Conservation (phyloP, 23 tunicate genomes). For the Pegea sp. region DNA sequence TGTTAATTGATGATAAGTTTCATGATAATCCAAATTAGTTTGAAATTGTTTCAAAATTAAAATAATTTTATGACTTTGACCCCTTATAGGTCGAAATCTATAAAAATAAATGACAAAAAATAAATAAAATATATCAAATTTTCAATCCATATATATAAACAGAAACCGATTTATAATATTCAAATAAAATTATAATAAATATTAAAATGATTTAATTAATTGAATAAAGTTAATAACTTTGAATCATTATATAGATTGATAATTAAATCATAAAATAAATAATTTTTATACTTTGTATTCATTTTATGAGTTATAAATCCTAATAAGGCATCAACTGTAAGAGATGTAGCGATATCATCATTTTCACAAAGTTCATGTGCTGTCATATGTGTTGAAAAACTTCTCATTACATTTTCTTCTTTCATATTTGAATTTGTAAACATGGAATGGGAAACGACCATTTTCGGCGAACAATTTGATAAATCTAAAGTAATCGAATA, state of each 20-base stretch:
- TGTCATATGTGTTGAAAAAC: too few relatives aligned
- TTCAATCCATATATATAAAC: too few relatives aligned
- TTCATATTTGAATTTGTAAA: too few relatives aligned
- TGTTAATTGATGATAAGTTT: constrained; percentile 8
- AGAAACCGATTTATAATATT: too few relatives aligned
- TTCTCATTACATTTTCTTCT: too few relatives aligned
- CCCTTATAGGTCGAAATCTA: constrained; percentile 47
- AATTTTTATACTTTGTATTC: constrained; percentile 26
- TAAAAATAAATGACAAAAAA: not conserved
- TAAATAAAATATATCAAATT: not conserved
- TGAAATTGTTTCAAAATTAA: constrained; percentile 19
- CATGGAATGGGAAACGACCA: too few relatives aligned
- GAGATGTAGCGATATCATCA: constrained; percentile 61
- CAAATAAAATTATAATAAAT: too few relatives aligned
- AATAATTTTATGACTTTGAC: constrained; percentile 9
- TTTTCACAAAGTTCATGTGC: constrained; percentile 75
- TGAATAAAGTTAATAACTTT: not conserved
- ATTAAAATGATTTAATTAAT: too few relatives aligned
- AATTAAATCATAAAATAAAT: not conserved
- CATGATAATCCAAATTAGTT: constrained; percentile 18
- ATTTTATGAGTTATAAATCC: constrained; percentile 62
- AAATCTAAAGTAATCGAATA: too few relatives aligned
- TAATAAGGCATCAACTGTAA: constrained; percentile 41
- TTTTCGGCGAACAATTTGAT: too few relatives aligned
- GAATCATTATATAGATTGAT: not conserved